Percentiles rank a stretch among this genome's conserved stretches.
Conservation (phyloP, 2,888 invertebrate genomes). For the Linnaemya tessellans region DNA sequence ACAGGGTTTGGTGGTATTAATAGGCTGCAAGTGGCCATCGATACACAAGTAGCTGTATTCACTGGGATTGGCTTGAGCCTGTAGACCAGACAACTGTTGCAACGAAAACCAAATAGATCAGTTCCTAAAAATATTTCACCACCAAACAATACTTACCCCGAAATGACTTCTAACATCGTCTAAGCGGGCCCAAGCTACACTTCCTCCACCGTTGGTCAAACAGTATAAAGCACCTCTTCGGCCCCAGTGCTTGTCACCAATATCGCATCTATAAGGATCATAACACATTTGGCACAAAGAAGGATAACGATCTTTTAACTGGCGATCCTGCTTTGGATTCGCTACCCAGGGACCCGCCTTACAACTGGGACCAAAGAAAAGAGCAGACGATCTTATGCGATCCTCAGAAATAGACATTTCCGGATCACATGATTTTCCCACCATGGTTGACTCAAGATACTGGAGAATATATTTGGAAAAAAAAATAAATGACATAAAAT, state of each 20-base stretch:
- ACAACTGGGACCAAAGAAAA: conserved; percentile 91
- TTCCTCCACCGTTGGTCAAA: conserved; percentile 90
- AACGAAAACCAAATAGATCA: neutral
- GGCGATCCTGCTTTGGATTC: conserved; percentile 86
- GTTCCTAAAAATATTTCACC: neutral
- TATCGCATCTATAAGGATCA: conserved; percentile 85
- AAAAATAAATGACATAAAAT: conserved; percentile 72
- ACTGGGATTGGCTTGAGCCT: conserved; percentile 81
- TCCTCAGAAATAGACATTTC: conserved; percentile 89
- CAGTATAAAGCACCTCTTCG: conserved; percentile 91
- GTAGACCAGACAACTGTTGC: conserved; percentile 80
- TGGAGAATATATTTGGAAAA: conserved; percentile 81
- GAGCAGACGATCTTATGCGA: conserved; percentile 88
- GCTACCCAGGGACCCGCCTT: conserved; percentile 93
- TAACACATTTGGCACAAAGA: conserved; percentile 90
- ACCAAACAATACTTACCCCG: conserved; percentile 83
- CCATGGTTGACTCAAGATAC: conserved; percentile 89
- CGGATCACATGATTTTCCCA: conserved; percentile 89
- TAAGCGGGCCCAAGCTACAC: conserved; percentile 91
- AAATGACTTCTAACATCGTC: conserved; percentile 88
- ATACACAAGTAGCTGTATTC: conserved; percentile 90
- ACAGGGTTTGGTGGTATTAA: conserved; percentile 87
- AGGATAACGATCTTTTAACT: conserved; percentile 87
- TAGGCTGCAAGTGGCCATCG: conserved; percentile 87
- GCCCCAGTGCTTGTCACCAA: conserved; percentile 92